Conservation (phyloP, 2,113 vertebrate genomes). For the Labeo catla region DNA sequence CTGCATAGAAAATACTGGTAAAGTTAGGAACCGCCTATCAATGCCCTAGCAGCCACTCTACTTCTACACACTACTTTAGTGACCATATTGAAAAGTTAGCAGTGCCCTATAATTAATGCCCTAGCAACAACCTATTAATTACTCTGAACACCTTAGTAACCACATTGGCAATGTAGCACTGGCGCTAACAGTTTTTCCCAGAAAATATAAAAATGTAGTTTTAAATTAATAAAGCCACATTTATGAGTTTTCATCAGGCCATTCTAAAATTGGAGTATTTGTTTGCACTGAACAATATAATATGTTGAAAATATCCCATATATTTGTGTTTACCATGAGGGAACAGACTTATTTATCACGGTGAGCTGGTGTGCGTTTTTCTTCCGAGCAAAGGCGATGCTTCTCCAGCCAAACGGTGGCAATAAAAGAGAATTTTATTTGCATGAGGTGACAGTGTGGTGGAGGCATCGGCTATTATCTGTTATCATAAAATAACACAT, state of each 20-base stretch:
- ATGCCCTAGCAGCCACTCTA: neutral
- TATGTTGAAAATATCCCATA: neutral
- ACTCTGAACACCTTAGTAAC: neutral
- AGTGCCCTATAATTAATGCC: neutral
- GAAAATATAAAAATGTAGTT: neutral
- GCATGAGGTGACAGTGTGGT: constrained; percentile 26
- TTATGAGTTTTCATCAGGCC: neutral
- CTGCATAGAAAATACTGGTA: neutral
- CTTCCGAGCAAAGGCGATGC: neutral
- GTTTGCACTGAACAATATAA: neutral
- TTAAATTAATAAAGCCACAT: neutral
- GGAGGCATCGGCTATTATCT: constrained; percentile 22
- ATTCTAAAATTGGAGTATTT: neutral
- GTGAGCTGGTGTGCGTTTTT: neutral
- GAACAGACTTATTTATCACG: constrained; percentile 38
- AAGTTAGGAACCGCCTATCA: neutral
- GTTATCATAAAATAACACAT: constrained; percentile 35
- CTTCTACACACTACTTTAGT: neutral
- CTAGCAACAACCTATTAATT: neutral
- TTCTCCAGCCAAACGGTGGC: constrained; percentile 17
- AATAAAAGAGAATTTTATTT: constrained; percentile 33
- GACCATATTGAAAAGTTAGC: neutral
- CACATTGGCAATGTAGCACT: neutral
- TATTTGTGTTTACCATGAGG: constrained; percentile 14
- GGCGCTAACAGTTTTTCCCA: neutral